Evolutionary conservation across 2,888 invertebrate genomes (phyloP), one percentile per base, ranked within the genome.

Genomic region (Ashinkailepas kermadecensis): DNA sequence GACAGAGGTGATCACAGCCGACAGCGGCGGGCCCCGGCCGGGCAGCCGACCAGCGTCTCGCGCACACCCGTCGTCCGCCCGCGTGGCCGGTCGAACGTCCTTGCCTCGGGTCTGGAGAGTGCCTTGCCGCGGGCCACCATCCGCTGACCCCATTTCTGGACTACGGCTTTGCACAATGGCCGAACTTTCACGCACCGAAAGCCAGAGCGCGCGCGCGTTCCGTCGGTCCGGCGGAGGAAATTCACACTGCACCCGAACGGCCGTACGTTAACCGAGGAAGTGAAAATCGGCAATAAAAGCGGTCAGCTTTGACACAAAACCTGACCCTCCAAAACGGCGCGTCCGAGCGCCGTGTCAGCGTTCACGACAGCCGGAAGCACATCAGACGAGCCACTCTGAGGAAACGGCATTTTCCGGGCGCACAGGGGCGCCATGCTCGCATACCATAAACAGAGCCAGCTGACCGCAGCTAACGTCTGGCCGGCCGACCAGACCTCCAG

Each of bases 181-280:
- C 21, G 74, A 21, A 21, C 74, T 74, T 74, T 74, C 74, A 74
- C 74, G 74, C 74, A 56, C 74, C 23, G 56, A 74, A 74, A 74
- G 74, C 74, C 74, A 56, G 74, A 74, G 74, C 56, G 74, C 56
- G 74, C 21, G 9, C 21, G 13, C 9, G 56, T 9, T 21, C 21
- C 74, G 74, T 13, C 74, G 74, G 54, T 74, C 21, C 54, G 74
- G 70, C 21, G 18, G 15, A 56, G 56, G 56, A 56, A 56, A 8
- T n/a, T 8, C 74, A 56, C 74, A 56, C 54, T 7, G 74, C 74
- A 21, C 74, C 74, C 74, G 23, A 21, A 15, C 54, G 56, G 56
- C 54, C 74, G 74, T 74, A 74, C 74, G 74, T 74, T 74, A 74
- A 18, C 74, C 74, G 74, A 74, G 74, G 74, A 74, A 74, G 74